Evolutionary conservation across 2,113 vertebrate species (phyloP), one percentile per base, ranked within the genome.

Genomic region (Haliaeetus leucogaster): DNA sequence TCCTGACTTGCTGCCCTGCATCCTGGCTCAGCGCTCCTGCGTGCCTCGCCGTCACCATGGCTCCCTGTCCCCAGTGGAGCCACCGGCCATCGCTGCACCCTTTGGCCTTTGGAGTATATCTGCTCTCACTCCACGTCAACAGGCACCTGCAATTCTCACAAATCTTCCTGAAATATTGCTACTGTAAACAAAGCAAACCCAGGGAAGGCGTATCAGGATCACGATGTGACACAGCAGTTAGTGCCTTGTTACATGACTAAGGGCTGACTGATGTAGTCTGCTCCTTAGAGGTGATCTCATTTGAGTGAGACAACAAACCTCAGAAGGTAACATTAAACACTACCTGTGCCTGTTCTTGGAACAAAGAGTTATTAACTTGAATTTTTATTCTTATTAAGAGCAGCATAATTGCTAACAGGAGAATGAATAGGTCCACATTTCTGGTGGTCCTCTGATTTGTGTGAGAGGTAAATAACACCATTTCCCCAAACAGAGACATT

Each of bases 11-110:
- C 25, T 7, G 3, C 11, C 45, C 34, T 2, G 5, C 19, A 27
- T 32, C 29, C 53, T 43, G 23, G 34, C 79, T 93, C 87, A 25
- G n/a, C 4, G 3, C 17, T 61, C 50, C 53, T 5, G 8, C 1
- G 2, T 26, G 34, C 48, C 72, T 43, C 22, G 3, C 52, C 5
- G 1, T 32, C 16, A 21, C 58, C 2, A 2, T 5, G n/a, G 7
- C 16, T 86, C 26, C 15, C 29, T 7, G 2, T 4, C 10, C 16
- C 13, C 48, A 11, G 30, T 19, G 27, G 45, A 61, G 40, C 50
- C 0, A 0, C 1, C 0, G 2, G 50, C 36, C 50, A 30, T 12
- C 2, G 3, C 17, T 3, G 73, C 23, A 65, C 5, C 34, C 45
- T 34, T 42, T 5, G 11, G 67, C 29, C n/a, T 67, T 34, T 42